A percentile compares a stretch with the other conserved stretches of the same genome.
Conservation (phyloP, 2,113 vertebrate genomes). For the Bostrychus sinensis region DNA sequence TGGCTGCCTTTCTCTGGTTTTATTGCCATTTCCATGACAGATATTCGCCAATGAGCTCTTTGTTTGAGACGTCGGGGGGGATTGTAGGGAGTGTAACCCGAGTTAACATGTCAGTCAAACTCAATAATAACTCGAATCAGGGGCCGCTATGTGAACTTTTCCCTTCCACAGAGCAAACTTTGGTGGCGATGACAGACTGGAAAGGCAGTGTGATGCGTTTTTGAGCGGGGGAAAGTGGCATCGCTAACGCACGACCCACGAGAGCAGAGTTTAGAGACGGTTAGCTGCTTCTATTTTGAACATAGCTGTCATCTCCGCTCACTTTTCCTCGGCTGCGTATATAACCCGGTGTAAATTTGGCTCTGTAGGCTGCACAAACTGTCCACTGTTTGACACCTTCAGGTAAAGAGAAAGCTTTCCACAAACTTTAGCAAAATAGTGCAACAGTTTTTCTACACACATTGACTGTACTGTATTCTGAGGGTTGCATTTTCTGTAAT, state of each 20-base stretch:
- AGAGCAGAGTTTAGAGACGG: slow-evolving; percentile 7
- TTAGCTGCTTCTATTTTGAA: slow-evolving; percentile 9
- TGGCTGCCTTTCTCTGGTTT: slow-evolving; percentile 32
- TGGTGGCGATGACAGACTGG: slow-evolving; percentile 30
- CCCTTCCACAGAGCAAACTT: slow-evolving; percentile 40
- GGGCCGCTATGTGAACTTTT: slow-evolving; percentile 65
- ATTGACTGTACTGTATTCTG: neutral
- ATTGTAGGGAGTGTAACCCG: slow-evolving; percentile 56
- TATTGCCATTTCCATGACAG: slow-evolving; percentile 49
- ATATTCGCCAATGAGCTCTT: slow-evolving; percentile 65
- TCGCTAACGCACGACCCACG: slow-evolving; percentile 9
- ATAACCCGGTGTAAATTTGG: slow-evolving; percentile 4
- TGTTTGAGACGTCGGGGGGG: slow-evolving; percentile 53
- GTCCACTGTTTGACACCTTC: slow-evolving; percentile 8
- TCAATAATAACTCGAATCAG: slow-evolving; percentile 61
- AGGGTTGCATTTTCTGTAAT: neutral
- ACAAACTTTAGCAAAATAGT: neutral
- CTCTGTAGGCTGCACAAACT: neutral
- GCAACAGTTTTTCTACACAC: neutral
- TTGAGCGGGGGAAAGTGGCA: slow-evolving; percentile 24
- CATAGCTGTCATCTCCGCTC: neutral
- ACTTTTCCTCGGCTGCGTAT: neutral
- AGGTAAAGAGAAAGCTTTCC: neutral
- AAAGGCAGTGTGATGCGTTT: slow-evolving; percentile 22
- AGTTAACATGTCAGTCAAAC: slow-evolving; percentile 69